Base-by-base conservation (phyloP, 2,113 vertebrate species). In the Gobio gobio region DNA sequence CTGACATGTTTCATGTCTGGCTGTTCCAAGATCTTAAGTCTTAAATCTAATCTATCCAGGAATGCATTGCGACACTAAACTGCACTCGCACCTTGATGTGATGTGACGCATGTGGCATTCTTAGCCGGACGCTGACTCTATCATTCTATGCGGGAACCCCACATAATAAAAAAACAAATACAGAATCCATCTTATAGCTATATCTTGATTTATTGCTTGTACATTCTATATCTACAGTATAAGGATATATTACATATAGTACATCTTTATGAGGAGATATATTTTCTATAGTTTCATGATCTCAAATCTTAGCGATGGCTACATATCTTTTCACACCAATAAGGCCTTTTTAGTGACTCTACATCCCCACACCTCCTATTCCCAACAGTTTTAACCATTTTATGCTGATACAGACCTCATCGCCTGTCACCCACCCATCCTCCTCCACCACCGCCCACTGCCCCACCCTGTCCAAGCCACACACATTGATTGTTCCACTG, bases 381-480 rank as follows among this genome's bases (percentile, higher is more conserved):
- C 47, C 73, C 47, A 54, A 51, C 4, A 76, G 47, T 76, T 76
- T 20, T 9, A 47, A n/a, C 76, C 58, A 26, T 66, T 47, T 72
- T 8, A 29, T 54, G 40, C 80, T 83, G 24, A 83, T 72, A 33
- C 36, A 81, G 29, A 43, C 63, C 36, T 47, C 43, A 54, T 54
- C 14, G 73, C 47, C 76, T 58, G 29, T 78, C 76, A 58, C 29
- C 51, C 63, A 72, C 49, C 20, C 61, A 63, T 20, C 80, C 26
- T 64, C 63, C 20, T 13, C 63, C 75, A 74, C 47, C 29, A 29
- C 81, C 89, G 33, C 56, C 86, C 51, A 6, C 5, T 87, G 86
- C 2, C 73, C 70, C 83, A 88, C 83, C 90, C 91, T 88, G 86
- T 88, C 87, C 86, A 89, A 86, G 88, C 89, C 88, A 87, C 16